Evolutionary conservation across 1,140 invertebrate species (phyloP).

Genomic region (roundworm (Caenorhabditis elegans)): WBcel235 BX284604.4:3266501-3267000

Average conservation of each 20-base stretch:
- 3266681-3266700: neutral
- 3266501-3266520: conserved; percentile 7
- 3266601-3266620: neutral
- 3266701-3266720: neutral
- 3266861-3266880: too few species aligned
- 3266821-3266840: too few species aligned
- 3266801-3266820: too few species aligned
- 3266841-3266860: too few species aligned
- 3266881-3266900: too few species aligned
- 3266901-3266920: too few species aligned
- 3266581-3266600: neutral
- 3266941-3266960: too few species aligned
- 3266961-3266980: too few species aligned
- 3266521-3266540: neutral
- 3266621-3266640: neutral
- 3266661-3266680: neutral
- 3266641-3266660: neutral
- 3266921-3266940: too few species aligned
- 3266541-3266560: neutral
- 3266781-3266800: too few species aligned
- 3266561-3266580: neutral
- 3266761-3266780: too few species aligned
- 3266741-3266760: neutral
- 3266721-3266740: neutral
- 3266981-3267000: too few species aligned